Evolutionary conservation across 2,113 vertebrate species (phyloP), one percentile per base, ranked within the genome.

Genomic region (Scalopus aquaticus): DNA sequence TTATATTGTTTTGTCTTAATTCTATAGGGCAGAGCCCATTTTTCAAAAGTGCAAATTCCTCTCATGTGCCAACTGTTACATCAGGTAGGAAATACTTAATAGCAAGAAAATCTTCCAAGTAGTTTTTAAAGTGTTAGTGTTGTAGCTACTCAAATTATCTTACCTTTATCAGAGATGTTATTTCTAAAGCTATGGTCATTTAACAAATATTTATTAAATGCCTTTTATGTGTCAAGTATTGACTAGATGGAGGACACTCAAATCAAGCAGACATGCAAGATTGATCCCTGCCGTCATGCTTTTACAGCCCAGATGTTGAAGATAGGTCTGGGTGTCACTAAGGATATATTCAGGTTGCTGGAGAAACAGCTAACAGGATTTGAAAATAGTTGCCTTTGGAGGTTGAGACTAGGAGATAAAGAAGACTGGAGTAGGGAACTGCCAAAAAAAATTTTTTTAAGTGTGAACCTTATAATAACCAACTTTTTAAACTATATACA

Each of bases 21-120:
- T 79, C 56, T 92, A 28, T 95, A 99, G 99, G 98, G 85, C 54
- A 98, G 39, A 99, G 98, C 96, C 97, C 97, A 0, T 99, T 99
- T 88, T 98, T 97, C 88, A 99, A 98, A 98, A 98, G 62, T 88
- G 46, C 80, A 11, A 13, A 39, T 77, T 98, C 98, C 32, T 97
- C 97, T 58, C 98, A 98, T 76, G 96, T 64, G 37, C 93, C 95
- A 19, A 70, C 98, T 82, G 44, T 97, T 0, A 99, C 98, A 74
- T 96, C 98, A 92, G 93, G 99, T 99, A 95, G 98, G 99, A 98
- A 69, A 62, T 95, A 73, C 17, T 65, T 92, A 82, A 0, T 83
- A 69, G 72, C 44, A 73, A 65, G 51, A 17, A 77, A 73, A 80
- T 69, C 30, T 76, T 89, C 15, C 56, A 92, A 54, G 58, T 92